Evolutionary conservation across 1,140 invertebrate species (phyloP), one percentile per base, ranked within the genome.

Genomic region (Zaprionus ghesquierei): DNA sequence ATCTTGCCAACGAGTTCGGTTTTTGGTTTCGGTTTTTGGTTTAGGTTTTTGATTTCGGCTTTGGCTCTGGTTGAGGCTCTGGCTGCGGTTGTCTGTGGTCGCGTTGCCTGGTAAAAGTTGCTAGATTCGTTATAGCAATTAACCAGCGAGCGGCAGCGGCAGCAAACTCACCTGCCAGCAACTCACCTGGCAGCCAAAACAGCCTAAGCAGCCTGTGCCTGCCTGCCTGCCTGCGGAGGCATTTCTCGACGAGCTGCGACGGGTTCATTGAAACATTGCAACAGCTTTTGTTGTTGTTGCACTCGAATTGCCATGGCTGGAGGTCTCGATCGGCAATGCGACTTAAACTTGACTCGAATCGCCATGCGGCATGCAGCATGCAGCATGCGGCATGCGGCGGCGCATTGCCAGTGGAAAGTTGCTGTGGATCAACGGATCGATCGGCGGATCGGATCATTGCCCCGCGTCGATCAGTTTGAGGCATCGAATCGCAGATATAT

Each of bases 91-190:
- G 35, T 15, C 35, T 41, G 35, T 15, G 35, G 35, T 41, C n/a
- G 35, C 35, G n/a, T 62, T 31, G 41, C 44, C 66, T 71, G 74
- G 79, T 87, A 89, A 89, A 89, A 89, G 84, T 80, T 77, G 77
- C 79, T 78, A 89, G 84, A 87, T 87, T 89, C 84, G 84, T 69
- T 77, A 89, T 79, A 89, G 84, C 84, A 89, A 89, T 89, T 89
- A 89, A 79, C 74, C 77, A 68, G 64, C 62, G n/a, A 25, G 12
- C 65, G 25, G 31, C 59, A 22, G 18, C 58, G 4, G 46, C 22
- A 51, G 13, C 46, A 56, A n/a, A 35, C 33, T 35, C 33, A 35
- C 33, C 33, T 35, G 8, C 31, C 35, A 69, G 25, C 56, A 70
- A 75, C 61, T 65, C 46, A 87, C 79, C 70, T 70, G 65, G 69